Evolutionary conservation across 53 echinoderm and acorn worm species (phyloP), one percentile per base, ranked within the genome.

Genomic region (Actinopyga echinites): DNA sequence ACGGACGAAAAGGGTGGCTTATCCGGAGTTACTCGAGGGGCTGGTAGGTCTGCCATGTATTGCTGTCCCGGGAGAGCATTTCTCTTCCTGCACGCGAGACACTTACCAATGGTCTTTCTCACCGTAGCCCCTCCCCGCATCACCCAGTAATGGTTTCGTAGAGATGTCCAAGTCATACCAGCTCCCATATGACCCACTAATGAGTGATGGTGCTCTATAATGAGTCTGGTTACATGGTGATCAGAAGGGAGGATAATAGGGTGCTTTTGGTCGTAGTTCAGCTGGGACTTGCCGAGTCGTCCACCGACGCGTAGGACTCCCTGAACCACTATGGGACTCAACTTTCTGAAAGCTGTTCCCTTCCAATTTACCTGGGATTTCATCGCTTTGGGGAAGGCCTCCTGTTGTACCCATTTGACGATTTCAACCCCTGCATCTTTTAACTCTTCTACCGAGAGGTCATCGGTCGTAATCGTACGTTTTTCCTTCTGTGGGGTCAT

Each of bases 11-110:
- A 93, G 1, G 90, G 87, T 58, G 93, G 84, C 29, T 81, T 89
- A 12, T 86, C 80, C 38, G 89, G 83, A 8, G 92, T 92, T 3
- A 92, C 92, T 34, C 89, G 56, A 5, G 32, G 79, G 7, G 30
- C 45, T 24, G 89, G 89, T 11, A 92, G 82, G 10, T 89, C 89
- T 30, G 83, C 89, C 89, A 92, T 92, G 25, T 85, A 30, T 52
- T 92, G 92, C 26, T 89, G 69, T 20, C 69, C 45, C 9, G 25
- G 82, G 0, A 54, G 30, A 23, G 74, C 79, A 53, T 86, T 92
- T 54, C 86, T 44, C 22, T 37, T 75, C 59, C 66, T 92, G 35
- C 86, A 92, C 0, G n/a, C 22, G 35, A 92, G 49, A 59, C 92
- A 88, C 30, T 89, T 89, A 53, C 92, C 85, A 20, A 92, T 77